Base-by-base conservation (phyloP, 2,797 vertebrate species). In the Coccyzus lansbergi region DNA sequence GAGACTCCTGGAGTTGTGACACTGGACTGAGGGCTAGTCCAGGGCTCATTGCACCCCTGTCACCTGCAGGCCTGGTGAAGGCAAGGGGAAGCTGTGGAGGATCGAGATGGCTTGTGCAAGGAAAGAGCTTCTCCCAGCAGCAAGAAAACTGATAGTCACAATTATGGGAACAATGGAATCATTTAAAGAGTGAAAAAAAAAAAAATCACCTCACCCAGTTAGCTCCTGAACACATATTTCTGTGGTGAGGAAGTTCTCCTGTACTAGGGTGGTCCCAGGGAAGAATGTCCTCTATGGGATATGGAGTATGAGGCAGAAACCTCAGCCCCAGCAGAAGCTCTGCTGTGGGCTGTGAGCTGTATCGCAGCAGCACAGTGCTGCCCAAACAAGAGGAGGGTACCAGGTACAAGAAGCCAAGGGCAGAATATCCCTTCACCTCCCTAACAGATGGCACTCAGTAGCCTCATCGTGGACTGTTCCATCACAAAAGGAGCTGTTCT, bases 131-230 rank as follows among this genome's bases (percentile, higher is more conserved):
- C 26, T 15, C 18, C 63, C 25, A 17, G 40, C n/a, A 71, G 48
- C 42, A 42, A 24, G 53, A 91, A 67, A 84, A 36, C 25, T 59
- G 40, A 15, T 38, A 20, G 20, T 48, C 4, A 3, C 64, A 52
- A 3, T 21, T 42, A 51, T 28, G 33, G 60, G 49, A 77, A 52
- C 16, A 62, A 56, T 22, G 26, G n/a, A 22, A 64, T 52, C 31
- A 15, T 24, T 33, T 38, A 83, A 70, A 70, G 34, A 28, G 56
- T n/a, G 24, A 18, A 36, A 36, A 36, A 33, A 13, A 10, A 26
- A 16, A n/a, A 38, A 33, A 3, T 16, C 36, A 46, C 6, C 56
- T 55, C 29, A 0, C 1, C 18, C 62, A 42, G 33, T 15, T 44
- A 42, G 51, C 51, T 88, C 49, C 38, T 7, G 6, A n/a, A 33